These are phyloP conservation scores for Pipra filicauda DNA, from an alignment of 2,113 vertebrate genomes.

Conservation along the genomic window DNA sequence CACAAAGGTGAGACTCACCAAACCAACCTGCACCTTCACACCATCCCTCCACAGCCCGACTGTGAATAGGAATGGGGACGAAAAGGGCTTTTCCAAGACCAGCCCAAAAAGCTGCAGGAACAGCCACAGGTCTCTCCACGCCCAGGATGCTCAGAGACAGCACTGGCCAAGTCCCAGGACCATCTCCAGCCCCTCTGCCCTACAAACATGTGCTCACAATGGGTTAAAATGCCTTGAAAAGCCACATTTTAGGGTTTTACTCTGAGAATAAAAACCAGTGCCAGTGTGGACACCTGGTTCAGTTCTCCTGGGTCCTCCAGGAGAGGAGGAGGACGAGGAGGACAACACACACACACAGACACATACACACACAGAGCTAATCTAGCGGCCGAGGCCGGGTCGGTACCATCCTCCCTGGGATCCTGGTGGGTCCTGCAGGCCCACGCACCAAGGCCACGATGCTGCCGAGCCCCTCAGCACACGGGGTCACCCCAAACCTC, in stretches of 20 bases:
- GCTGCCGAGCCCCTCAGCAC: background rate
- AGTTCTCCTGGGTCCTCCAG: accelerated
- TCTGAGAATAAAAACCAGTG: background rate
- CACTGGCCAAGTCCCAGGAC: accelerated
- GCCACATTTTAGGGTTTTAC: accelerated
- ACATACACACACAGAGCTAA: background rate
- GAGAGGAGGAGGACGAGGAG: background rate
- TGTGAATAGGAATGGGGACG: background rate
- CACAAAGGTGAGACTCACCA: background rate
- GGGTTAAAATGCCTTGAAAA: accelerated
- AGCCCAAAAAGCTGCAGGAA: background rate
- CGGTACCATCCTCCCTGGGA: background rate
- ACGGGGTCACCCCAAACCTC: accelerated
- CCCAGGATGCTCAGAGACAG: background rate
- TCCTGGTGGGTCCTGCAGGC: background rate
- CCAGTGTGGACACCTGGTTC: accelerated
- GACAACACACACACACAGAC: background rate
- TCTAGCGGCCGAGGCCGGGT: accelerated
- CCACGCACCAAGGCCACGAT: accelerated
- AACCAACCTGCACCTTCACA: background rate
- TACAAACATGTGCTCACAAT: accelerated
- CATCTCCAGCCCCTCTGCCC: background rate
- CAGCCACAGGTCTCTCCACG: accelerated
- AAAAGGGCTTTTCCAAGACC: background rate
- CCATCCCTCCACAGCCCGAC: background rate